Base-by-base conservation (phyloP, 2,113 vertebrate species). In the Cinclus mexicanus region DNA sequence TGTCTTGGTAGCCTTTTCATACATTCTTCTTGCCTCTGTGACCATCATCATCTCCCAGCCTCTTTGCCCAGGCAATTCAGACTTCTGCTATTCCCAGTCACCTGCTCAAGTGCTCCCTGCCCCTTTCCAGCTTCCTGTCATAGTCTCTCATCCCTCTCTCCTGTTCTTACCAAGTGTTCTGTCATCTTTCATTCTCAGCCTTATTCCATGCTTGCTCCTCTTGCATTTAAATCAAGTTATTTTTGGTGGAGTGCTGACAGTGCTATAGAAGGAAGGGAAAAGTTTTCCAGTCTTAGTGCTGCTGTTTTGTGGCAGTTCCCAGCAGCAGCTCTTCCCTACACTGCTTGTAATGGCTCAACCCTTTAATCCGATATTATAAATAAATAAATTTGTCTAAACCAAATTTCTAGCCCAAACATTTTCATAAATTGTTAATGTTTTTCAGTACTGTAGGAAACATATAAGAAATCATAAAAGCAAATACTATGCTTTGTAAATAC, bases 191-290 rank as follows among this genome's bases (percentile, higher is more conserved):
- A 63, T 71, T 53, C 42, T 83, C 94, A 79, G 37, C 26, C 24
- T 81, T 42, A 56, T 74, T 84, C 28, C 26, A 28, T 21, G 37
- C 50, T 89, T 76, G 39, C 14, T 68, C 29, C 41, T 52, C 84
- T 77, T 89, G 46, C 50, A n/a, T 80, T 93, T 91, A 55, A 74
- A 85, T 83, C 1, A 7, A 71, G 52, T 90, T 87, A 33, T 92
- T 82, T 87, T 57, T 52, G 31, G 25, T 41, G 20, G 25, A 81
- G 24, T 61, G 69, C 59, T 87, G 28, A 82, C 46, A 35, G 50
- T 56, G 57, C 44, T 68, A 2, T 3, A 41, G 63, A 80, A 18
- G 49, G 60, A 81, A 76, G 11, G 61, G 55, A 59, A 84, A 57
- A 61, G 5, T 5, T 65, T 80, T 64, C 53, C 64, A 31, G n/a